These are phyloP conservation scores for Halcyon leucocephala DNA, from an alignment of 2,797 vertebrate genomes.

Conservation along the genomic window DNA sequence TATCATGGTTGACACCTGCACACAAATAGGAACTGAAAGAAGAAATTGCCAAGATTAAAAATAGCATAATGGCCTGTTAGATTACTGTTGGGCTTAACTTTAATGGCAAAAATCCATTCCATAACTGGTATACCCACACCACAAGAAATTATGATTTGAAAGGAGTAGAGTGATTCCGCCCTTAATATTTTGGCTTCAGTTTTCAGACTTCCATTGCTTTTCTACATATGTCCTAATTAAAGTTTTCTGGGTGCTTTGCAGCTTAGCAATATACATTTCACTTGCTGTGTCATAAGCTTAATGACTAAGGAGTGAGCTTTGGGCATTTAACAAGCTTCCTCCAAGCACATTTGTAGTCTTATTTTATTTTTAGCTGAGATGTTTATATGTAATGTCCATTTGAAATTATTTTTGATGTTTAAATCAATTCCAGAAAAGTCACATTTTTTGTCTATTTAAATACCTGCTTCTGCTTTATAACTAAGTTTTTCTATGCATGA, in stretches of 20 bases:
- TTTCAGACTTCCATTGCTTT: neutral
- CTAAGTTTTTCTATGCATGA: neutral
- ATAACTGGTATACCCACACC: neutral
- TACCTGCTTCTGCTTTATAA: neutral
- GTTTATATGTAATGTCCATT: neutral
- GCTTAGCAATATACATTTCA: neutral
- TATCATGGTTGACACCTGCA: neutral
- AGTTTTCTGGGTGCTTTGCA: neutral
- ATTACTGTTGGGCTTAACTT: neutral
- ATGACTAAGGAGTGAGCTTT: neutral
- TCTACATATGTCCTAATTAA: neutral
- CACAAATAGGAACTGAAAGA: neutral
- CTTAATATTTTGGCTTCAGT: neutral
- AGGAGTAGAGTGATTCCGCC: neutral
- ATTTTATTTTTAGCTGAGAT: neutral
- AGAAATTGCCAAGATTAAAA: neutral
- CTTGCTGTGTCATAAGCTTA: neutral
- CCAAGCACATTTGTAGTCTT: neutral
- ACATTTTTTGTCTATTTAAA: neutral
- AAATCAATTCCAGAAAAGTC: neutral
- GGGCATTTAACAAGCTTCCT: neutral
- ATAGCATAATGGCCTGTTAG: neutral
- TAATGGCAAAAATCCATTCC: neutral
- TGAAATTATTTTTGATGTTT: constrained; percentile 11
- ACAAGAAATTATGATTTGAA: neutral